These are phyloP conservation scores for Galleria mellonella DNA, from an alignment of 1,140 invertebrate genomes.

Conservation along the genomic window DNA sequence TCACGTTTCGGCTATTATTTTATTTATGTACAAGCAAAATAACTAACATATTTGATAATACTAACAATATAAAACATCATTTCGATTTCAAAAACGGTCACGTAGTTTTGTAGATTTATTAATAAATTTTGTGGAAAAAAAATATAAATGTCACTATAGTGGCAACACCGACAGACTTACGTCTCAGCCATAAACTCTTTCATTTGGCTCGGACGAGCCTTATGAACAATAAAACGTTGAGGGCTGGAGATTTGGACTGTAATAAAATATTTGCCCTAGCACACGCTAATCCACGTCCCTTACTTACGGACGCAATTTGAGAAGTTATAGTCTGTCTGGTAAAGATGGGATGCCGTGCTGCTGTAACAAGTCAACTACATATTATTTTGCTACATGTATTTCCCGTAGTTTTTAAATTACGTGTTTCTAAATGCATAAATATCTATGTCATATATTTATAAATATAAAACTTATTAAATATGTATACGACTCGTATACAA, in stretches of 20 bases:
- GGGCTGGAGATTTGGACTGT: constrained; percentile 71
- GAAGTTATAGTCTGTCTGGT: constrained; percentile 50
- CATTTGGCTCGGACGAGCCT: constrained; percentile 71
- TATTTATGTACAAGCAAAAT: no score
- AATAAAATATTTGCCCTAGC: constrained; percentile 73
- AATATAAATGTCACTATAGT: constrained; percentile 9
- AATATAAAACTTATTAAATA: no score
- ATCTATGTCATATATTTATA: no score
- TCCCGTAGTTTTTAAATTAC: constrained; percentile 1
- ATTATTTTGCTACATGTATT: no score
- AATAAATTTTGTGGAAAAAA: no score
- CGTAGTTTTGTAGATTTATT: no score
- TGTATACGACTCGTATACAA: no score
- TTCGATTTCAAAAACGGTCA: no score
- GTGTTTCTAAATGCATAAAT: no score
- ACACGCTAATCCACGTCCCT: constrained; percentile 67
- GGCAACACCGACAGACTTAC: constrained; percentile 62
- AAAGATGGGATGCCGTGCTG: neutral
- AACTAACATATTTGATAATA: no score
- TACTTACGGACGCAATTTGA: constrained; percentile 67
- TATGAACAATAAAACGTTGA: constrained; percentile 73
- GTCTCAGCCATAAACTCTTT: constrained; percentile 69
- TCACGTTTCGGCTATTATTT: no score
- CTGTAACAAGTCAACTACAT: neutral
- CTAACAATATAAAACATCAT: no score